phyloP scores from a whole-genome alignment of 2,888 invertebrate genomes.

The Trichogramma evanescens region DNA sequence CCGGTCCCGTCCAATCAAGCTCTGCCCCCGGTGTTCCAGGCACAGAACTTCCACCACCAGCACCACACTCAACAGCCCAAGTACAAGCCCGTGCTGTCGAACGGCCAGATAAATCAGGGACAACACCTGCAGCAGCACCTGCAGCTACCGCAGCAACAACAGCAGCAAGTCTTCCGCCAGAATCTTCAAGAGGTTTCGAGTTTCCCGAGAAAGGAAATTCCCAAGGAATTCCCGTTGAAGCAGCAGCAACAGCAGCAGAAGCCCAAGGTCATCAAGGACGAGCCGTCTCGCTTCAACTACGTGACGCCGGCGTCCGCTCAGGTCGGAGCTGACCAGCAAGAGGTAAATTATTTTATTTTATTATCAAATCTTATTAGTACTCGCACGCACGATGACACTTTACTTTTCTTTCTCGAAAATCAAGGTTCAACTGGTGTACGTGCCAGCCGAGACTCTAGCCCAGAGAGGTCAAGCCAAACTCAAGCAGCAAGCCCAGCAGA shows the following conservation, averaged over 20 bases:
- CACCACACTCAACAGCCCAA: constrained; percentile 1
- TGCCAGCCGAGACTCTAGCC: constrained; percentile 70
- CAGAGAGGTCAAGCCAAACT: constrained; percentile 45
- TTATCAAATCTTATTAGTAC: background rate
- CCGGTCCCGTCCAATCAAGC: constrained; percentile 35
- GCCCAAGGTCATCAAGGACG: constrained; percentile 25
- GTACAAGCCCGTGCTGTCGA: constrained; percentile 6
- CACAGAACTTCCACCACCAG: constrained; percentile 33
- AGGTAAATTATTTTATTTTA: constrained; percentile 25
- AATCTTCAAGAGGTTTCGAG: constrained; percentile 19
- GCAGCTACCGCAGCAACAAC: too few relatives aligned
- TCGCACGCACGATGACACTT: background rate
- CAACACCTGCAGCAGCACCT: background rate
- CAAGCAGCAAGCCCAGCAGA: constrained; percentile 28
- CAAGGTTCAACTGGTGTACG: constrained; percentile 71
- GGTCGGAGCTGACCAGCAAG: constrained; percentile 28
- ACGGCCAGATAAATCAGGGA: background rate
- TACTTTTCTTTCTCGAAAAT: constrained; percentile 1
- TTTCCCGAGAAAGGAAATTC: background rate
- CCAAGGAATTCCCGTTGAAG: constrained; percentile 22
- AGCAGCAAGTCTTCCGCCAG: constrained; percentile 22
- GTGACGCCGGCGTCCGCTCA: constrained; percentile 18
- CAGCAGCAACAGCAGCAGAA: constrained; percentile 26
- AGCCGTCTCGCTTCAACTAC: constrained; percentile 22
- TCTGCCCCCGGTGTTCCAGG: constrained; percentile 36